phyloP scores from a whole-genome alignment of 1,140 invertebrate genomes.

The Sinella curviseta region DNA sequence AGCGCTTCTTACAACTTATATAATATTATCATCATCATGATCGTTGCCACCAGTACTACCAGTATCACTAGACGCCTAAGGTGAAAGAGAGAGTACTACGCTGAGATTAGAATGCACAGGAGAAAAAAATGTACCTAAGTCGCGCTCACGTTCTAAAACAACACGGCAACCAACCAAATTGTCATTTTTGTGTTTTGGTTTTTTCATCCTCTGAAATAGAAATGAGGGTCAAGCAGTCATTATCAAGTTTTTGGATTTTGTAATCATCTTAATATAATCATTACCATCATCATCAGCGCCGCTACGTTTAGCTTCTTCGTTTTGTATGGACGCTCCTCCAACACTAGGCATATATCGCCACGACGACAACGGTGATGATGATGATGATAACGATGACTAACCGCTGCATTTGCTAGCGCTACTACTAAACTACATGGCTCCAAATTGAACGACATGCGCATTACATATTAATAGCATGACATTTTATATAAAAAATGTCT shows the following conservation, averaged over 20 bases:
- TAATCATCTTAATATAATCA: neutral
- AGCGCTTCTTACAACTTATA: no score
- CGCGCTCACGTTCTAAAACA: neutral
- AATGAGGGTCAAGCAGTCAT: slow-evolving; percentile 16
- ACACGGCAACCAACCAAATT: neutral
- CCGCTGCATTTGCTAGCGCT: no score
- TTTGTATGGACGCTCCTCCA: neutral
- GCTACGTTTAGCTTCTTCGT: neutral
- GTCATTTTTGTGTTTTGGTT: neutral
- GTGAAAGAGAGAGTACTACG: slow-evolving; percentile 11
- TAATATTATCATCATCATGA: no score
- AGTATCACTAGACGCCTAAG: no score
- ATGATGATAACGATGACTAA: no score
- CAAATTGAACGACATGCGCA: no score
- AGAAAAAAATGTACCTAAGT: slow-evolving; percentile 2
- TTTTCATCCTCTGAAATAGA: neutral
- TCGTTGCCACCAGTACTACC: no score
- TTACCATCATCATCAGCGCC: neutral
- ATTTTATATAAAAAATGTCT: no score
- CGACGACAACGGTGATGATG: no score
- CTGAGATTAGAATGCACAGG: neutral
- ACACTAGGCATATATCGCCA: no score
- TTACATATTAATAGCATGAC: no score
- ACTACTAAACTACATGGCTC: no score
- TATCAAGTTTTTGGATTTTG: slow-evolving; percentile 18